These are phyloP conservation scores for Megalops cyprinoides DNA, from an alignment of 2,797 vertebrate species.

Conservation along the genomic window DNA sequence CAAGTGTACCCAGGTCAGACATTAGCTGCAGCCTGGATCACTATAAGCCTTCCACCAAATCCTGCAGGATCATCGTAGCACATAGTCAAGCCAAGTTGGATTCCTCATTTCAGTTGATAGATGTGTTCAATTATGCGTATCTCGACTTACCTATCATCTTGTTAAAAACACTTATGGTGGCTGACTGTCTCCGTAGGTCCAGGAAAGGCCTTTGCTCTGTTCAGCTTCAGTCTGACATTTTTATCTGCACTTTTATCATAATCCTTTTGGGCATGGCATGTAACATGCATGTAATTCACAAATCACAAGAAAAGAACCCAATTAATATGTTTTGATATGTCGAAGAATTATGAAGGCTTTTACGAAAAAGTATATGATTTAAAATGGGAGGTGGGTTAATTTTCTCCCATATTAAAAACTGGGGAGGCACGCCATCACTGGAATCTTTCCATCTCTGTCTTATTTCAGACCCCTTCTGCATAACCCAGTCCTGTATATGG, in stretches of 20 bases:
- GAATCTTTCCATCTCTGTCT: background rate
- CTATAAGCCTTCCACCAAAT: background rate
- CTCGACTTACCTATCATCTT: background rate
- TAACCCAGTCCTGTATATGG: background rate
- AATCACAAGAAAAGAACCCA: background rate
- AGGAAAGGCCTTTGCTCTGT: background rate
- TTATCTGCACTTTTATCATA: background rate
- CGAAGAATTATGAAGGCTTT: background rate
- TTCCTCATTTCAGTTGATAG: background rate
- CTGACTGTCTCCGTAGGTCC: background rate
- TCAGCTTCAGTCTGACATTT: background rate
- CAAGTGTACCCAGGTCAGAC: background rate
- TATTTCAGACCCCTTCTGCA: background rate
- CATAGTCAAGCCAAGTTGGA: background rate
- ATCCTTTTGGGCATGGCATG: background rate
- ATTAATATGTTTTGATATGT: background rate
- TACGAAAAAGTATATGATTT: background rate
- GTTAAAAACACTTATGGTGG: background rate
- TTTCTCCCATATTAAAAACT: background rate
- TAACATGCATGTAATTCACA: background rate
- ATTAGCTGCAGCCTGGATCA: background rate
- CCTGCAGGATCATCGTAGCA: background rate
- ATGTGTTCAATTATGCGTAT: conserved; percentile 10
- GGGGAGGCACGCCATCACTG: background rate
- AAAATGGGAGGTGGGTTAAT: background rate